These are phyloP conservation scores for Montipora foliosa DNA, from an alignment of 64 coral and sea anemone genomes.

Conservation along the genomic window DNA sequence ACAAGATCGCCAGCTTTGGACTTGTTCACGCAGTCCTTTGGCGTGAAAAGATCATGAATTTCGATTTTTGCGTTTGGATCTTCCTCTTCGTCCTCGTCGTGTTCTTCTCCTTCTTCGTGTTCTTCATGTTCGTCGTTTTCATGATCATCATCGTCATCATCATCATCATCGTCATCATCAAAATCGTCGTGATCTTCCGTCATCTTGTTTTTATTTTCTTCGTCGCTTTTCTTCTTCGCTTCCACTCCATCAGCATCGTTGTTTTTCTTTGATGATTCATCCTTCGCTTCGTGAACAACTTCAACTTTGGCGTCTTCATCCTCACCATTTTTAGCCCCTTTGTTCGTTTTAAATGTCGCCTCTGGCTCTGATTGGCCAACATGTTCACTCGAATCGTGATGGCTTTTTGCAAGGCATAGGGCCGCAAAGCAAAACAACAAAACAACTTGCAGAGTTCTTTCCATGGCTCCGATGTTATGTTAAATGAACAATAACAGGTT, in stretches of 20 bases:
- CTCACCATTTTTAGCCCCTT: constrained; percentile 48
- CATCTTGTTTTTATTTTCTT: constrained; percentile 9
- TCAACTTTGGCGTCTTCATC: constrained; percentile 93
- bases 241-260: neutral
- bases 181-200: constrained; percentile 53
- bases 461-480: constrained; percentile 36
- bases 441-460: constrained; percentile 19
- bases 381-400: constrained; percentile 17
- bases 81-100: constrained; percentile 65
- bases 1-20: constrained; percentile 92
- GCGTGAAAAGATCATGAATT: constrained; percentile 83
- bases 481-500: constrained; percentile 42
- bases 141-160: constrained; percentile 18
- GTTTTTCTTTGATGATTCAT: constrained; percentile 13
- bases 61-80: constrained; percentile 92
- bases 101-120: neutral
- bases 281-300: constrained; percentile 41
- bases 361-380: constrained; percentile 33
- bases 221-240: constrained; percentile 19
- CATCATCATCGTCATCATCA: constrained; percentile 55
- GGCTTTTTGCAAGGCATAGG: constrained; percentile 23
- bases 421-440: constrained; percentile 35
- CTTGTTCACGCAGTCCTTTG: constrained; percentile 81
- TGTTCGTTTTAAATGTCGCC: constrained; percentile 56
- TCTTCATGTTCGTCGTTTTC: constrained; percentile 30